Base-by-base conservation (phyloP, 1,140 invertebrate species). In the Aradophagus sp. region DNA sequence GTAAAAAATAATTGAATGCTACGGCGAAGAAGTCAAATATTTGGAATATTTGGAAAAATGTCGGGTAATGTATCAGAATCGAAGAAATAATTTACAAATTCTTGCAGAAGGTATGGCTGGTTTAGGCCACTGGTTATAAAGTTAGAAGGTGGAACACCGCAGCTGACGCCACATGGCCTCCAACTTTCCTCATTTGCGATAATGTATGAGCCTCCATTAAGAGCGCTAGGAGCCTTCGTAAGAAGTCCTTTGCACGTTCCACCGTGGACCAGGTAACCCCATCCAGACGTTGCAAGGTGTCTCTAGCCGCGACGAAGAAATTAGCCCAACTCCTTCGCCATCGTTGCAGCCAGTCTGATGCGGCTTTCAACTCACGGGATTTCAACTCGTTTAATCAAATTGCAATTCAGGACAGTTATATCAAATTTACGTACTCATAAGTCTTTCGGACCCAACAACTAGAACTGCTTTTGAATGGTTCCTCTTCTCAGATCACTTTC, bases 151-250 rank as follows among this genome's bases (percentile, higher is more conserved):
- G 75, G 63, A 74, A 38, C 36, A 58, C 17, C 59, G 72, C 79
- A 80, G 75, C 77, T 81, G 79, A 67, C 73, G 76, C 80, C 77
- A 73, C 77, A 75, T 79, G 77, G 75, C 77, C 74, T 67, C 63
- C 53, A 81, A 81, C 78, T 81, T 81, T 80, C 74, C 80, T 80
- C 77, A 80, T 81, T 81, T 81, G 78, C 72, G 77, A 77, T 81
- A 81, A 81, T 80, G 73, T 80, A 80, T 80, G 79, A 74, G 73
- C 65, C 66, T 67, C 80, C 78, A 81, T 81, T 81, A 80, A 78
- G 76, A 74, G 74, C 59, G 52, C n/a, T 58, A 56, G 56, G 55
- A 38, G 55, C 27, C 72, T 55, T 62, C 38, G 50, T 17, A 7
- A 45, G 61, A 52, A 65, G 63, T 44, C 63, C 55, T 74, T 78